Conservation (phyloP, 92 coral and sea anemone genomes). For the Palythoa heliodiscus region DNA sequence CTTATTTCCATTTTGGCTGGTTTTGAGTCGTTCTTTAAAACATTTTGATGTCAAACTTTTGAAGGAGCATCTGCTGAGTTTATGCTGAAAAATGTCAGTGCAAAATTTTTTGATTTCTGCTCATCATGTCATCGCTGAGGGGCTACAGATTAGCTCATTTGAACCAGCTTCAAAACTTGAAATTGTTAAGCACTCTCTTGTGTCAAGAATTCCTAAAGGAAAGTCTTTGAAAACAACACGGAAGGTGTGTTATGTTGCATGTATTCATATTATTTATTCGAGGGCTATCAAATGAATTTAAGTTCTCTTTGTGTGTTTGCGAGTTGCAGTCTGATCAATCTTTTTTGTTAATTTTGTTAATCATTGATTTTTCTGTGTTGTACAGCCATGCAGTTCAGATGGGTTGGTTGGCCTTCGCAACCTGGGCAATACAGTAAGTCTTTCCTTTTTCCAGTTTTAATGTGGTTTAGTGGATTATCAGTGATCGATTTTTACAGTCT, state of each 20-base stretch:
- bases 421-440: constrained; percentile 95
- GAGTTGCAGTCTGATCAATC: not conserved
- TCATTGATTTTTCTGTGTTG: constrained; percentile 17
- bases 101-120: constrained; percentile 32
- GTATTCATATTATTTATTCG: not conserved
- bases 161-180: constrained; percentile 38
- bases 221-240: not conserved
- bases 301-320: not conserved
- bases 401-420: constrained; percentile 94
- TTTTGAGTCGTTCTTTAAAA: not conserved
- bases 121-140: not conserved
- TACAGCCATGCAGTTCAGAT: constrained; percentile 77
- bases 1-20: not conserved
- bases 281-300: not conserved
- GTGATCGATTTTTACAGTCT: no score
- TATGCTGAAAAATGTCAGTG: constrained; percentile 22
- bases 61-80: not conserved
- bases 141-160: constrained; percentile 2
- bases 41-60: not conserved
- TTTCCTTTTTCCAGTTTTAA: no score
- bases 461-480: no score
- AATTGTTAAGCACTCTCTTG: constrained; percentile 20
- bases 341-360: not conserved
- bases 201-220: not conserved
- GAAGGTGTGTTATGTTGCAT: constrained; percentile 1